Percentiles rank a stretch among this genome's conserved stretches.
These are phyloP conservation scores for Adoxophyes honmai DNA, from an alignment of 1,140 invertebrate genomes.

Conservation along the genomic window DNA sequence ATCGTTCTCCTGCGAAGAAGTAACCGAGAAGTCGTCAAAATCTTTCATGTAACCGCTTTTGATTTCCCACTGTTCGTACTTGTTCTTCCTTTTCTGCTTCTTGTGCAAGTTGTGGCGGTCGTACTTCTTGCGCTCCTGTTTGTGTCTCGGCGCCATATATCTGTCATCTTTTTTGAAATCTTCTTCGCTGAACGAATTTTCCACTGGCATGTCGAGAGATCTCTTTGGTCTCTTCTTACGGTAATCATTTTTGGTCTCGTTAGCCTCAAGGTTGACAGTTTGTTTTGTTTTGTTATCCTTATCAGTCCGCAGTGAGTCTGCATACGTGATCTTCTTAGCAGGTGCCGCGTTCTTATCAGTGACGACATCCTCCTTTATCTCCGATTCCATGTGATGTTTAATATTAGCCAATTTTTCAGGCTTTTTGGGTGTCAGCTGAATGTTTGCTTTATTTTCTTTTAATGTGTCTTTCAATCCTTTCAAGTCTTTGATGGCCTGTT, in stretches of 20 bases:
- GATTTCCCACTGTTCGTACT: conserved; percentile 63
- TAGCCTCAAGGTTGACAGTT: conserved; percentile 17
- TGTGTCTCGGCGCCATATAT: conserved; percentile 44
- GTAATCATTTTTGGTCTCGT: conserved; percentile 24
- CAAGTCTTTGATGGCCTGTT: conserved; percentile 19
- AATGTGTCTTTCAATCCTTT: conserved; percentile 33
- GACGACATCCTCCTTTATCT: neutral
- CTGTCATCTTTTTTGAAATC: conserved; percentile 59
- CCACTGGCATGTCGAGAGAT: conserved; percentile 22
- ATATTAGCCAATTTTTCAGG: neutral
- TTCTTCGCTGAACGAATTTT: conserved; percentile 40
- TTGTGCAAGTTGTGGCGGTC: conserved; percentile 50
- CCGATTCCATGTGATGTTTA: conserved; percentile 4
- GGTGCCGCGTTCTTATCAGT: conserved; percentile 2
- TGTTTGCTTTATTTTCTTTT: conserved; percentile 10
- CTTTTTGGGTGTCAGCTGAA: neutral
- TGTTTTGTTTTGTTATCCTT: conserved; percentile 27
- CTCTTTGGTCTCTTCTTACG: conserved; percentile 33
- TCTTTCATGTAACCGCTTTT: conserved; percentile 59
- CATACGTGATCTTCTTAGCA: conserved; percentile 42
- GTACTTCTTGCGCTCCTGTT: conserved; percentile 51
- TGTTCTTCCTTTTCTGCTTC: conserved; percentile 59
- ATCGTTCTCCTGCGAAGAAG: conserved; percentile 38
- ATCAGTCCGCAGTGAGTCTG: conserved; percentile 48
- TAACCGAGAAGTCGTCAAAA: conserved; percentile 48